Evolutionary conservation across 2,797 vertebrate genomes (phyloP).

Genomic region (Enteromius anoplus): DNA sequence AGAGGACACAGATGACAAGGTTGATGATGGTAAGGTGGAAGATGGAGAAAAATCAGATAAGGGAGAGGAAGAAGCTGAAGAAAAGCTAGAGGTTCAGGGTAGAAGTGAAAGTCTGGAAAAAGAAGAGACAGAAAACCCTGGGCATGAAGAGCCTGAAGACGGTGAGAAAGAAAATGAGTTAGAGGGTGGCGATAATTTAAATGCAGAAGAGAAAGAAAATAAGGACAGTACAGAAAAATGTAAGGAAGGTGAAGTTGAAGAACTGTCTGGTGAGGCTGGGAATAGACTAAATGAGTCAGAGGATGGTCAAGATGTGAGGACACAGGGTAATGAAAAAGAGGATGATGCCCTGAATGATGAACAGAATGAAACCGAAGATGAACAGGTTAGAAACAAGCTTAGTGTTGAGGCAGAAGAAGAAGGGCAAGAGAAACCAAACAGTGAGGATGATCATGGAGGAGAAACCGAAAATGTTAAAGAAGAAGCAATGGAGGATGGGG

Average conservation of each 20-base stretch:
- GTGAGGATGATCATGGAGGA: rapidly evolving
- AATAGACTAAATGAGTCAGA: conserved; percentile 18
- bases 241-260: conserved; percentile 49
- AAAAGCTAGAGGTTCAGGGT: conserved; percentile 28
- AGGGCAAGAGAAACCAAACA: neutral
- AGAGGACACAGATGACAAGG: conserved; percentile 13
- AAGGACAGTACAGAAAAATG: conserved; percentile 22
- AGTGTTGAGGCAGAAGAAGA: neutral
- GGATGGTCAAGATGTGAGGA: neutral
- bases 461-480: neutral
- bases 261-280: conserved; percentile 21
- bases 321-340: conserved; percentile 16
- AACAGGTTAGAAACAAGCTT: neutral
- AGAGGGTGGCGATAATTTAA: conserved; percentile 33
- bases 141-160: conserved; percentile 35
- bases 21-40: conserved; percentile 8
- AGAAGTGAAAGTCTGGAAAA: conserved; percentile 41
- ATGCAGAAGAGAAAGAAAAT: conserved; percentile 6
- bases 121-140: conserved; percentile 40
- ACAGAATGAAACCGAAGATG: conserved; percentile 18
- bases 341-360: conserved; percentile 23
- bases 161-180: conserved; percentile 35
- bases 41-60: conserved; percentile 43
- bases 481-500: neutral
- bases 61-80: conserved; percentile 13